Base-by-base conservation (phyloP, 2,888 invertebrate species). In the Octonoba sinensis region DNA sequence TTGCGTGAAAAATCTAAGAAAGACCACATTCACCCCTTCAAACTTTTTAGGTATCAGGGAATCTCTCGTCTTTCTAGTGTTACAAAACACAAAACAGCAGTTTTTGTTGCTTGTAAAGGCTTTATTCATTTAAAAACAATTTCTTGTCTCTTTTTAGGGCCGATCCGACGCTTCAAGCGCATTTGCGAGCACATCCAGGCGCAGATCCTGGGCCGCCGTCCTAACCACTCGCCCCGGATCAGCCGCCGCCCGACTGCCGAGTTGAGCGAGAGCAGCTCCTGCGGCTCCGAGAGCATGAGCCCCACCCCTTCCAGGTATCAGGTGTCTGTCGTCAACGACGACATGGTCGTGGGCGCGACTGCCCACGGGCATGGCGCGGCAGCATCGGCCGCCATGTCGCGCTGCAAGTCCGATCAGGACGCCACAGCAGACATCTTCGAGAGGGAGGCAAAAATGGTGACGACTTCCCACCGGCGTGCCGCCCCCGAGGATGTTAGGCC, bases 181-280 rank as follows among this genome's bases (percentile, higher is more conserved):
- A 96, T 98, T 85, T 97, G 97, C 90, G 98, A 98, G 88, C 96
- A 97, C 89, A 95, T 98, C 85, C 97, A 98, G 88, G 92, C 94
- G 47, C 95, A 95, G 85, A 93, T 95, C 62, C 90, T 91, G 86
- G 90, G 90, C 64, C 89, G 91, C 86, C 86, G 89, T 74, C 82
- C 79, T 54, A 75, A 84, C 77, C 76, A 76, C 70, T 85, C 86
- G 44, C 85, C 86, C 56, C 73, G 85, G 71, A 84, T 85, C 69
- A 79, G 83, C 91, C 92, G 22, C 92, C 92, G 36, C 91, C 92
- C 12, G 86, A 90, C 92, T 47, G 90, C 91, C 44, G 93, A 93
- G 86, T 89, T 93, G 86, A 92, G 92, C 86, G 93, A 93, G 86
- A 92, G 92, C 87, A 92, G 92, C 62, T 92, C 92, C 20, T 93